Conservation (phyloP, 2,888 invertebrate species). For the Lysandra bellargus region DNA sequence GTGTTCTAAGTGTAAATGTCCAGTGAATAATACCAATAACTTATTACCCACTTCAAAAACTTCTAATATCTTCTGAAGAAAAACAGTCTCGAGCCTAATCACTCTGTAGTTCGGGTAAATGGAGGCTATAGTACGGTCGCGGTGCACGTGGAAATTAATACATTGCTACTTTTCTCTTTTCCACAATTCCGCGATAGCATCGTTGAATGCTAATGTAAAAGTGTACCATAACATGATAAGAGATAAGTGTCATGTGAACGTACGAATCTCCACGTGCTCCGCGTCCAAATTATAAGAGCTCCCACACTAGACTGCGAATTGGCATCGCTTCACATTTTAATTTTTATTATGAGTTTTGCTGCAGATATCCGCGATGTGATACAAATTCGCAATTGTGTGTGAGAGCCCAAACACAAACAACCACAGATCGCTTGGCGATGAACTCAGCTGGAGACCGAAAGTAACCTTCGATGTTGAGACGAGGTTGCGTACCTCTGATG, state of each 20-base stretch:
- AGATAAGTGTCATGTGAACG: neutral
- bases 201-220: no score
- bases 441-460: constrained; percentile 40
- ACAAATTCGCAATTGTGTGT: neutral
- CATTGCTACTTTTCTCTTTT: no score
- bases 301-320: no score
- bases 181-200: neutral
- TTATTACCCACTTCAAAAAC: no score
- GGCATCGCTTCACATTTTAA: no score
- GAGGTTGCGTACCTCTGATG: constrained; percentile 12
- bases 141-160: neutral
- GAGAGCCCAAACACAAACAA: neutral
- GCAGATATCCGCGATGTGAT: no score
- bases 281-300: neutral
- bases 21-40: no score
- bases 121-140: neutral
- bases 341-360: no score
- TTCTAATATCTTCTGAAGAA: neutral
- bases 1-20: no score
- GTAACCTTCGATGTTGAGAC: constrained; percentile 50
- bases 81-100: neutral
- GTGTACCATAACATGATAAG: no score
- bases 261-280: neutral
- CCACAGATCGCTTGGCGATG: constrained; percentile 35
- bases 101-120: neutral